Evolutionary conservation across 2,888 invertebrate genomes (phyloP), one percentile per base, ranked within the genome.

Genomic region (Argynnis bischoffii): DNA sequence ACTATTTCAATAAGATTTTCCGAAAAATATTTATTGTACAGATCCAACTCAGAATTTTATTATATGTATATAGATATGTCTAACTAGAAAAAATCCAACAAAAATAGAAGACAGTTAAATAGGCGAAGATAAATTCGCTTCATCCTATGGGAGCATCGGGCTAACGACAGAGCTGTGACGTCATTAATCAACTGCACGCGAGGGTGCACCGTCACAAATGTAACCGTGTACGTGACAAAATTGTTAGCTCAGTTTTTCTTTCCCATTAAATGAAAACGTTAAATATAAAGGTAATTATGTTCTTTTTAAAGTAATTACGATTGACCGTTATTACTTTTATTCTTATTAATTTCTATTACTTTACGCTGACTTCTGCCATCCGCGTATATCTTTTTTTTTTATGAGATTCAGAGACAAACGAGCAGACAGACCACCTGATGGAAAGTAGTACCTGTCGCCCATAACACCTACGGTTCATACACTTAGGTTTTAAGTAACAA

Each of bases 111-210:
- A 63, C 69, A 72, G 67, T 67, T 54, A 67, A 72, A 67, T 64
- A 63, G 64, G 63, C 67, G 59, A 63, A 66, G 65, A 65, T 69
- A 70, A 63, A 72, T 72, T 56, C 70, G 51, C 63, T 65, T 65
- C 70, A 70, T 74, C 74, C 72, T 72, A 67, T 63, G 74, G 73
- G 75, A 72, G 70, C 73, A 78, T 79, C 76, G 76, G 68, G 63
- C 73, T 84, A 83, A 85, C 81, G 86, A 85, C 80, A 78, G 81
- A 78, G 72, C 75, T 74, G 81, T 84, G 83, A 83, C 84, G 85
- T 84, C 86, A 87, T 88, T 87, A 85, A 87, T 88, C 87, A 88
- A 81, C 75, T 76, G 76, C 74, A 74, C 72, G 72, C 71, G 76
- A 76, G 78, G 78, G 75, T 67, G 66, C 61, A 61, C 16, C 51